Percentiles rank a stretch among this genome's conserved stretches.
These are phyloP conservation scores for Azorinus chamasolen DNA, from an alignment of 2,888 invertebrate genomes.

Conservation along the genomic window DNA sequence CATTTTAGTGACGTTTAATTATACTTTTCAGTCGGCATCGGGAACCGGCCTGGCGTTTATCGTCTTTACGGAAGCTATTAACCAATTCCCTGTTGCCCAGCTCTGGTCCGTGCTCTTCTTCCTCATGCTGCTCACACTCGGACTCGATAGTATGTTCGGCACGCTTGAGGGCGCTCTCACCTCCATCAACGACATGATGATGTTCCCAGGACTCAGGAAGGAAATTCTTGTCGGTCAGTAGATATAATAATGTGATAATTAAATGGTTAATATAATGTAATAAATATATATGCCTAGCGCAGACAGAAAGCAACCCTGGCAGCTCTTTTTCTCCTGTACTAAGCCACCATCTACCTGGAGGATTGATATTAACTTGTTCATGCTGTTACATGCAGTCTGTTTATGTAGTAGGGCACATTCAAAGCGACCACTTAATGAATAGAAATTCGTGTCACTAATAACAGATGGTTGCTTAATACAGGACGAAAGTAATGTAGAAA, in stretches of 20 bases:
- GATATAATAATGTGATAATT: too few relatives aligned
- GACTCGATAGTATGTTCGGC: constrained; percentile 98
- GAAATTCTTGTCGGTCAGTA: constrained; percentile 73
- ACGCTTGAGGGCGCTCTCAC: constrained; percentile 98
- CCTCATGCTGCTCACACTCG: constrained; percentile 96
- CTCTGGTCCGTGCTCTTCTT: constrained; percentile 99
- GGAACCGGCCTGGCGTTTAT: constrained; percentile 98
- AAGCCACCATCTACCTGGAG: too few relatives aligned
- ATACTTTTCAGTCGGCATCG: constrained; percentile 93
- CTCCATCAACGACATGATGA: constrained; percentile 97
- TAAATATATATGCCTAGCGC: neutral
- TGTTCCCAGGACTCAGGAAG: constrained; percentile 88
- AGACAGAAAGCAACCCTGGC: too few relatives aligned
- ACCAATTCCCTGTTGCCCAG: constrained; percentile 96
- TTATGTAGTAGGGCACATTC: too few relatives aligned
- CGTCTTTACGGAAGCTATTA: constrained; percentile 98
- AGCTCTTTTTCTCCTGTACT: too few relatives aligned
- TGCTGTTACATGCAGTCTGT: too few relatives aligned
- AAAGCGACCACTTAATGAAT: too few relatives aligned
- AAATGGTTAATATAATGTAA: neutral
- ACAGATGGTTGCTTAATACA: too few relatives aligned
- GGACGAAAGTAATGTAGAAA: too few relatives aligned
- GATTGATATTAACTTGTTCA: too few relatives aligned
- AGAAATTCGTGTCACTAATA: too few relatives aligned
- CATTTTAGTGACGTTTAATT: too few relatives aligned